Conservation (phyloP, 2,888 invertebrate species). For the Hybos culiciformis region DNA sequence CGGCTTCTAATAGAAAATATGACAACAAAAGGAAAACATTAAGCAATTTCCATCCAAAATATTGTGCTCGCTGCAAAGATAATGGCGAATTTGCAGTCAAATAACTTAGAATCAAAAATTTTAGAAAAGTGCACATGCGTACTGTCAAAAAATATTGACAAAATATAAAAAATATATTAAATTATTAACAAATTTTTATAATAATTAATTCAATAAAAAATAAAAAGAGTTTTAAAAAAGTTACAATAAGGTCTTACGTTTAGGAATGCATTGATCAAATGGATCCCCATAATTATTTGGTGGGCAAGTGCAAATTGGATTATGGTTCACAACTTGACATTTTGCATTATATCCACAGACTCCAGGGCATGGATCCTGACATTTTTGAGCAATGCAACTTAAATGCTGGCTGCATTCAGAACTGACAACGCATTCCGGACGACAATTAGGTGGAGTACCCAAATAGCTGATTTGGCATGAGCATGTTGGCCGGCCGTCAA, state of each 20-base stretch:
- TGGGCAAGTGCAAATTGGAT: conserved; percentile 63
- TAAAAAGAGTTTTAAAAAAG: neutral
- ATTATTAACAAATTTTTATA: neutral
- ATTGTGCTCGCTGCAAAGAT: too few species aligned
- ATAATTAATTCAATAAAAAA: neutral
- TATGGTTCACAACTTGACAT: conserved; percentile 67
- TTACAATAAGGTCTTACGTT: conserved; percentile 23
- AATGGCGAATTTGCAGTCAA: too few species aligned
- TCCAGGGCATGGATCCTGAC: conserved; percentile 61
- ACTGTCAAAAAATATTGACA: neutral
- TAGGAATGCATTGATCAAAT: conserved; percentile 49
- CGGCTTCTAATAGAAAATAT: neutral
- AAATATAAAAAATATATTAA: neutral
- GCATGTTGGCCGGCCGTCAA: conserved; percentile 60
- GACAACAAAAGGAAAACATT: neutral
- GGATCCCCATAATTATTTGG: conserved; percentile 60
- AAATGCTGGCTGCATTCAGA: conserved; percentile 61
- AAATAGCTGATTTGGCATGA: conserved; percentile 58
- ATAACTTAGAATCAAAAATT: too few species aligned
- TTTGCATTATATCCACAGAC: conserved; percentile 63
- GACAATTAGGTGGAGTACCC: conserved; percentile 62
- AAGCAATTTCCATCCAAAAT: neutral
- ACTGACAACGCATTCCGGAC: conserved; percentile 65
- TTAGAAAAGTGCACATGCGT: neutral
- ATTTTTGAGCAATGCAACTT: conserved; percentile 66